phyloP scores from a whole-genome alignment of 1,140 invertebrate genomes.

The Aphidius gifuensis region DNA sequence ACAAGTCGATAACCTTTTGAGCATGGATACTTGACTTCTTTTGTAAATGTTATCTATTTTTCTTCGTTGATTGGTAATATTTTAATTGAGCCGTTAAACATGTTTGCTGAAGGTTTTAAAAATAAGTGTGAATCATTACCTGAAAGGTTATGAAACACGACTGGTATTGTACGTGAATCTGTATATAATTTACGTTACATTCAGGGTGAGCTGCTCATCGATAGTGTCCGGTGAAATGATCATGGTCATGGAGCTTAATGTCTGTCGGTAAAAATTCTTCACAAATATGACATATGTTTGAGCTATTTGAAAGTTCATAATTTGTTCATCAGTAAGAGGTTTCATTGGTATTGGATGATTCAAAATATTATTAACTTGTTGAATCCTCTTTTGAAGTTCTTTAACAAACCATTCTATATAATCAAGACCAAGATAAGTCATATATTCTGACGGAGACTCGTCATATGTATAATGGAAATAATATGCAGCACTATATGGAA shows the following conservation, averaged over 20 bases:
- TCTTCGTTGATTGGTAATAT: slow-evolving; percentile 30
- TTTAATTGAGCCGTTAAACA: slow-evolving; percentile 12
- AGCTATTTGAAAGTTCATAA: too few species aligned
- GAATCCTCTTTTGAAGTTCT: too few species aligned
- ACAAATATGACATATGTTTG: background rate
- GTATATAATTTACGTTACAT: slow-evolving; percentile 45
- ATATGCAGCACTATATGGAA: too few species aligned
- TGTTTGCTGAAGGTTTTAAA: slow-evolving; percentile 22
- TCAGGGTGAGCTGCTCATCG: slow-evolving; percentile 37
- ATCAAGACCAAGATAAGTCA: too few species aligned
- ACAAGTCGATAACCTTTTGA: slow-evolving; percentile 18
- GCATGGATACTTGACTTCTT: too few species aligned
- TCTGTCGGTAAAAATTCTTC: background rate
- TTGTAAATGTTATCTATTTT: slow-evolving; percentile 32
- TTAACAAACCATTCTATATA: too few species aligned
- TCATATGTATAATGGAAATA: too few species aligned
- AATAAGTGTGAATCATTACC: slow-evolving; percentile 36
- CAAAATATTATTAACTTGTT: too few species aligned
- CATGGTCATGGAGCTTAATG: slow-evolving; percentile 33
- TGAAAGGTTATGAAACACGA: slow-evolving; percentile 42
- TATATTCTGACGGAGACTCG: too few species aligned
- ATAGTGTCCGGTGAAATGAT: slow-evolving; percentile 41
- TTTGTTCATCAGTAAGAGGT: too few species aligned
- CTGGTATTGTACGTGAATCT: slow-evolving; percentile 30
- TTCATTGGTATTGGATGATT: too few species aligned